Evolutionary conservation across 2,113 vertebrate genomes (phyloP), one percentile per base, ranked within the genome.

Genomic region (Pica pica): DNA sequence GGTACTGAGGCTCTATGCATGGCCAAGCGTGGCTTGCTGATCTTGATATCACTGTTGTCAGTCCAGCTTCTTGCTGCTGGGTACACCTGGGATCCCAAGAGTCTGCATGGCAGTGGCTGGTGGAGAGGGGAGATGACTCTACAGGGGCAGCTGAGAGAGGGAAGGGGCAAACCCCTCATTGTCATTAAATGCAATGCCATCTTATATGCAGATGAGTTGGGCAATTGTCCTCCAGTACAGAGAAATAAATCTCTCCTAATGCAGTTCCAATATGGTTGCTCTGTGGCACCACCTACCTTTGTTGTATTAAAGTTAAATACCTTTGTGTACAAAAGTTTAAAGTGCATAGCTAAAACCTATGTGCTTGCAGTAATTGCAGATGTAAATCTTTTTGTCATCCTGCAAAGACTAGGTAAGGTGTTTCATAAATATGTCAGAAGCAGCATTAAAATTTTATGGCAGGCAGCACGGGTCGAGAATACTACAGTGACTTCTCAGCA

Each of bases 381-480:
- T 95, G 96, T 98, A 98, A 98, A 98, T 98, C 97, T 98, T 97
- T 92, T 97, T 96, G 97, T 97, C 96, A 93, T 63, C 96, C 94
- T 64, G 86, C 96, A 56, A 96, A 96, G 96, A 87, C 94, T 95
- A 44, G 89, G 97, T 95, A 95, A 97, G 95, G 91, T 94, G 35
- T 98, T 98, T 96, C 97, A 98, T 98, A 98, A 98, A 98, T 96
- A 98, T 98, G 97, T 98, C 98, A 97, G 96, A 93, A 94, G 74
- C 96, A 92, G 93, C 98, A 98, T 98, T 98, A 98, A 98, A 98
- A 98, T 98, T 98, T 98, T 97, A 98, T 98, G 97, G 97, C 96
- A 98, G 98, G 97, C 95, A 90, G 97, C 94, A 75, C 93, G 89
- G 98, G 98, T 98, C 96, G 95, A 96, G 96, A 96, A 97, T 92